A percentile compares a stretch with the other conserved stretches of the same genome.
Conservation (phyloP, 1,140 invertebrate species). For the Conus betulinus region DNA sequence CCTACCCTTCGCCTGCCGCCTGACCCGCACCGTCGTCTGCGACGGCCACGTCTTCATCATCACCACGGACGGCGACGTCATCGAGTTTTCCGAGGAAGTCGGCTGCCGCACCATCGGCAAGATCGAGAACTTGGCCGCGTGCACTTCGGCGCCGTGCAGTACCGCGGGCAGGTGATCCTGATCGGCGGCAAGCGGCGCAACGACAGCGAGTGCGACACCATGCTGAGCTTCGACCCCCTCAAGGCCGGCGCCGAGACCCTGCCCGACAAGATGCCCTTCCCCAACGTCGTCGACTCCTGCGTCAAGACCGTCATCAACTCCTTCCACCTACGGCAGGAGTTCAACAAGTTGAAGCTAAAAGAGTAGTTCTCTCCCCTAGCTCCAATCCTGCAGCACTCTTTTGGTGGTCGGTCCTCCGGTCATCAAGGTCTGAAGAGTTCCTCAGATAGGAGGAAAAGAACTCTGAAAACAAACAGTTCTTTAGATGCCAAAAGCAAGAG, state of each 20-base stretch:
- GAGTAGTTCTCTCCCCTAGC: neutral
- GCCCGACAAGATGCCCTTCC: conserved; percentile 57
- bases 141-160: conserved; percentile 64
- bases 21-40: conserved; percentile 59
- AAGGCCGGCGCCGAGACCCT: conserved; percentile 60
- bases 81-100: conserved; percentile 45
- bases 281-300: conserved; percentile 64
- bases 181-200: conserved; percentile 62
- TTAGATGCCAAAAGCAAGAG: too few relatives aligned
- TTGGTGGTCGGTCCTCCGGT: too few relatives aligned
- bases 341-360: conserved; percentile 16
- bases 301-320: conserved; percentile 56
- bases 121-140: conserved; percentile 57
- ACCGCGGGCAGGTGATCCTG: conserved; percentile 59
- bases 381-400: too few relatives aligned
- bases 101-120: conserved; percentile 48
- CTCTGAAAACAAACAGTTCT: too few relatives aligned
- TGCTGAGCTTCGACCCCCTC: conserved; percentile 61
- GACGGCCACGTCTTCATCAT: conserved; percentile 60
- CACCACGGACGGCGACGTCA: conserved; percentile 60
- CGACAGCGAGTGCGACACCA: conserved; percentile 58
- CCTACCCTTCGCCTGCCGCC: conserved; percentile 61
- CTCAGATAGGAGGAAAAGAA: too few relatives aligned
- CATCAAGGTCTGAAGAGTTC: too few relatives aligned
- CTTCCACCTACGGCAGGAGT: conserved; percentile 39